phyloP scores from a whole-genome alignment of 2,113 vertebrate species.

The Emydocephalus ijimae region DNA sequence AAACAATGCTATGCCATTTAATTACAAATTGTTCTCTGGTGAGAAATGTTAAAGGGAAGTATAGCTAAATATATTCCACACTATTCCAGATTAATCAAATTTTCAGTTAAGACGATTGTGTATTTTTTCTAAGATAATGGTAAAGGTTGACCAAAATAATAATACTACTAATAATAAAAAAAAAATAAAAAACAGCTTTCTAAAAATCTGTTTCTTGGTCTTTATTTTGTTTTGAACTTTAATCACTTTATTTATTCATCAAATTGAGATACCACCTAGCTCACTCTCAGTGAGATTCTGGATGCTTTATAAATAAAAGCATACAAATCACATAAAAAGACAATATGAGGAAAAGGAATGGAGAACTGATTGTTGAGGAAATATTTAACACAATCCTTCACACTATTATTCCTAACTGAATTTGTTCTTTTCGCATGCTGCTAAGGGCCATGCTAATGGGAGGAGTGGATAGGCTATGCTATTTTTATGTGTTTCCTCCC shows the following conservation, averaged over 20 bases:
- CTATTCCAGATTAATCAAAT: constrained; percentile 55
- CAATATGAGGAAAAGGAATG: not conserved
- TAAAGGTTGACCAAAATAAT: constrained; percentile 12
- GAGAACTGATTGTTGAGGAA: not conserved
- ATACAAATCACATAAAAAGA: too few relatives aligned
- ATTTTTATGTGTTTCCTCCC: not conserved
- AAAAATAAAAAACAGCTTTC: not conserved
- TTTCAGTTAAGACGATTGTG: constrained; percentile 36
- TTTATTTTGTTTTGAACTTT: not conserved
- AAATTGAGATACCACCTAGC: not conserved
- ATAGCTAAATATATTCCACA: constrained; percentile 49
- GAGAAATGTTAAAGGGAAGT: constrained; percentile 71
- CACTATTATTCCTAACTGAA: not conserved
- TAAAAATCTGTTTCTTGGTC: not conserved
- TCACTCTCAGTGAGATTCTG: too few relatives aligned
- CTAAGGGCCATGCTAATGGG: not conserved
- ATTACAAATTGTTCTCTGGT: constrained; percentile 60
- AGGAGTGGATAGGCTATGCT: not conserved
- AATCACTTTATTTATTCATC: not conserved
- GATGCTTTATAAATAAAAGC: too few relatives aligned
- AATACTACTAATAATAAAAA: not conserved
- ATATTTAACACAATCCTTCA: not conserved
- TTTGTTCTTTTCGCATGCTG: not conserved
- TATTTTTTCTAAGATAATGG: constrained; percentile 45
- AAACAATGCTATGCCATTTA: constrained; percentile 86